A percentile compares a stretch with the other conserved stretches of the same genome.
Evolutionary conservation across 2,113 vertebrate species (phyloP).

Genomic region (Gopherus flavomarginatus): DNA sequence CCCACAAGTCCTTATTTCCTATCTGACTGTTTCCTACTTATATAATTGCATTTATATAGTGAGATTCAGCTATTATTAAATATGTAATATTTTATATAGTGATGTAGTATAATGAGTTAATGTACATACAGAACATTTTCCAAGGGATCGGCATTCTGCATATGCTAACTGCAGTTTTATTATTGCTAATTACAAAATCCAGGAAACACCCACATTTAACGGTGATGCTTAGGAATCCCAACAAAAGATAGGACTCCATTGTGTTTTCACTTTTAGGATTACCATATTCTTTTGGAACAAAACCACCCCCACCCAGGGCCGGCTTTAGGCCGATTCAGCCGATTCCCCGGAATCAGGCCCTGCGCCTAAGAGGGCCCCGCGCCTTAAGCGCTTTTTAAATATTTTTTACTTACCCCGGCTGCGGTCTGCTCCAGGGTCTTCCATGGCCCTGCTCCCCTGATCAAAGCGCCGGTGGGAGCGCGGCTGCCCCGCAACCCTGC

Average conservation of each 20-base stretch:
- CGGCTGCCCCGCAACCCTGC: no score
- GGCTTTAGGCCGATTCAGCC: no score
- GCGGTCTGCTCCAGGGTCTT: no score
- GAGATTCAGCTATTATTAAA: neutral
- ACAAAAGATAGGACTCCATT: neutral
- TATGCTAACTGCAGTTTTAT: neutral
- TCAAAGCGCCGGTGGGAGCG: no score
- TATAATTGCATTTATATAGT: neutral
- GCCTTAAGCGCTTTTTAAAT: no score
- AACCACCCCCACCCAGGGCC: conserved; percentile 10
- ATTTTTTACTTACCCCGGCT: no score
- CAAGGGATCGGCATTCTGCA: neutral
- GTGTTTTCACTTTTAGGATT: neutral
- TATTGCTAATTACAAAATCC: conserved; percentile 19
- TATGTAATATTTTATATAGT: neutral
- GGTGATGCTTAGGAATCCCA: neutral
- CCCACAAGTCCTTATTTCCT: neutral
- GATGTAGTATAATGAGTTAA: neutral
- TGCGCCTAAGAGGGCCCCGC: no score
- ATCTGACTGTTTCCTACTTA: neutral
- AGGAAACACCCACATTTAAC: neutral
- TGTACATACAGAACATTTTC: neutral
- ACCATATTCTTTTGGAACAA: conserved; percentile 34
- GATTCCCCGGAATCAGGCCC: no score
- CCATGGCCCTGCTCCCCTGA: no score